Evolutionary conservation across 2,797 vertebrate species (phyloP), one percentile per base, ranked within the genome.

Genomic region (Decapterus maruadsi): DNA sequence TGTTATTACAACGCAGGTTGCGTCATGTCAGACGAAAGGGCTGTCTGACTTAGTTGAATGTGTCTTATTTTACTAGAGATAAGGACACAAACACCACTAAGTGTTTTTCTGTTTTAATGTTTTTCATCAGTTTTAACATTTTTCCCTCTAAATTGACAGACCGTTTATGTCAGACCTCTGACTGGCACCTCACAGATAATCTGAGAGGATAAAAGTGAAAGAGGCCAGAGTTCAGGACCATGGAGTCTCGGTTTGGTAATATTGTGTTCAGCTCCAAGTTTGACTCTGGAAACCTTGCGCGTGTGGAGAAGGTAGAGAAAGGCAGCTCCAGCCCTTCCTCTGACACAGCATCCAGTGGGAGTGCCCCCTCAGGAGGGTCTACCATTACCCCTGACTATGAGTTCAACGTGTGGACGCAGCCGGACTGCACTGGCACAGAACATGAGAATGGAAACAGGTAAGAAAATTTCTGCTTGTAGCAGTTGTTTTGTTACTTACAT

Each of bases 371-470:
- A 12, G 87, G 72, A 26, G 26, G 26, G 42, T 73, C 86, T 0
- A 85, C 86, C 20, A 76, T 92, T 0, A 68, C 69, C 11, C 93
- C 95, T 0, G 98, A 99, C 91, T 96, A 96, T 2, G 97, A 98
- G 91, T 99, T 99, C 91, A 98, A 97, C 0, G 94, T 98, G 51
- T 99, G 98, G 98, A 98, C 97, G 2, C 96, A 94, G 85, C 97
- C 97, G 0, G 98, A 99, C 94, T 99, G 98, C 29, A 96, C 96
- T 0, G 96, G 96, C 16, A 98, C 98, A 0, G 96, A 98, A 87
- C 96, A 96, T 26, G 98, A 99, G 87, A 99, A 99, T 38, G 96
- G 97, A 72, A 99, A 99, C 95, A 96, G 97, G 97, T 97, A 71
- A 64, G 5, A 42, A 60, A 45, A 51, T 1, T 2, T 40, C 12